phyloP scores from a whole-genome alignment of 2,888 invertebrate species.

The Pammene aurita region DNA sequence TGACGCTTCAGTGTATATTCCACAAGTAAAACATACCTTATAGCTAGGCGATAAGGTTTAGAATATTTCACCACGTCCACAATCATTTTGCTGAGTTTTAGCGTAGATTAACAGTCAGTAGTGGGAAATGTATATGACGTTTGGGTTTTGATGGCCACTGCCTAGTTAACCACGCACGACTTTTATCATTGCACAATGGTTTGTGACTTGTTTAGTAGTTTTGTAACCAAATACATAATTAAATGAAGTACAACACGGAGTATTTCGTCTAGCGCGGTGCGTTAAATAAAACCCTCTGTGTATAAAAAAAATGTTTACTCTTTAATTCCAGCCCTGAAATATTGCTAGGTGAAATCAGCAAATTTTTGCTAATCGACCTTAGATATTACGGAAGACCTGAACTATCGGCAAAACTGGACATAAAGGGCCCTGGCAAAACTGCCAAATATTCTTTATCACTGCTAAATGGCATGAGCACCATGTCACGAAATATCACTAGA shows the following conservation, averaged over 20 bases:
- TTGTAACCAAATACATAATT: too few relatives aligned
- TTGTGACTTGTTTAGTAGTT: too few relatives aligned
- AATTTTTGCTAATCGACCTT: slow-evolving; percentile 3
- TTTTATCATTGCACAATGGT: not conserved
- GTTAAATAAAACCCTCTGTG: too few relatives aligned
- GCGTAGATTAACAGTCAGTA: too few relatives aligned
- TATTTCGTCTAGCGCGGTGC: too few relatives aligned
- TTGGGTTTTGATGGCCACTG: too few relatives aligned
- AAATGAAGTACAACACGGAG: too few relatives aligned
- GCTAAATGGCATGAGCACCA: not conserved
- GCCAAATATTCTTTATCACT: not conserved
- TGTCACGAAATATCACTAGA: not conserved
- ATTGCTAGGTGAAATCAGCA: not conserved
- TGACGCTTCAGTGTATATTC: not conserved
- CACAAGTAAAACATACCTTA: not conserved
- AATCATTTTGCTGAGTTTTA: too few relatives aligned
- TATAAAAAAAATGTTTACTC: not conserved
- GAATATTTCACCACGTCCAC: not conserved
- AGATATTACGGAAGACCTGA: not conserved
- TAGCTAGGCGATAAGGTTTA: not conserved
- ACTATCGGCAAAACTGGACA: not conserved
- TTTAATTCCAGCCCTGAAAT: not conserved
- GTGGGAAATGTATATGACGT: too few relatives aligned
- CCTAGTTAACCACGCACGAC: too few relatives aligned
- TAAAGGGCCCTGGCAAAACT: not conserved